Evolutionary conservation across 92 coral and sea anemone species (phyloP), one percentile per base, ranked within the genome.

Genomic region (Galaxea fascicularis): DNA sequence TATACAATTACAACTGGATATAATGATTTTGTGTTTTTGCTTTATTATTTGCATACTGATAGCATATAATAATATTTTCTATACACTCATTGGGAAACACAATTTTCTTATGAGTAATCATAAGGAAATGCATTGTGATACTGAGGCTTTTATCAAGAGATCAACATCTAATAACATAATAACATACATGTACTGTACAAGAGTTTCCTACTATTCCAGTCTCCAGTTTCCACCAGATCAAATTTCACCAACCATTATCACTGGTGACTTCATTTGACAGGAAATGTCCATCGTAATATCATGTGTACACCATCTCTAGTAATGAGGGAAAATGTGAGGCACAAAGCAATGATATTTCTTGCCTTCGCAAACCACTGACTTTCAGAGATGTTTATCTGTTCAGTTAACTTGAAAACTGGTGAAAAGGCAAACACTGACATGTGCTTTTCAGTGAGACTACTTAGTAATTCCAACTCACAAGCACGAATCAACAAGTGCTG

Each of bases 401-500:
- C 3, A 49, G 13, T 49, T 10, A 49, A 25, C n/a, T 11, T 65
- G 41, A 28, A 12, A 27, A 4, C 28, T 27, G 15, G 21, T 27
- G 44, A 18, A 31, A 27, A 14, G 15, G 68, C 41, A 27, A 28
- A 65, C 4, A 25, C 8, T 12, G 28, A 30, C 13, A 56, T 66
- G 71, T 16, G 22, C 46, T 66, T 17, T 12, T 66, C 71, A 30
- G 71, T 66, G 71, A 18, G 4, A 9, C 29, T 27, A 66, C n/a
- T 62, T 14, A 71, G 41, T 11, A 4, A 2, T 31, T 79, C 74
- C 45, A 27, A 96, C 98, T 96, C 95, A 96, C 98, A 96, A 87
- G 87, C 98, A 94, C 8, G 98, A 94, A 78, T 96, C 98, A 80
- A 94, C 98, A 78, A 96, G 86, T 51, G 91, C 96, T 29, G 98